Conservation (phyloP, 2,797 vertebrate species). For the Oryzias dopingdopingensis region DNA sequence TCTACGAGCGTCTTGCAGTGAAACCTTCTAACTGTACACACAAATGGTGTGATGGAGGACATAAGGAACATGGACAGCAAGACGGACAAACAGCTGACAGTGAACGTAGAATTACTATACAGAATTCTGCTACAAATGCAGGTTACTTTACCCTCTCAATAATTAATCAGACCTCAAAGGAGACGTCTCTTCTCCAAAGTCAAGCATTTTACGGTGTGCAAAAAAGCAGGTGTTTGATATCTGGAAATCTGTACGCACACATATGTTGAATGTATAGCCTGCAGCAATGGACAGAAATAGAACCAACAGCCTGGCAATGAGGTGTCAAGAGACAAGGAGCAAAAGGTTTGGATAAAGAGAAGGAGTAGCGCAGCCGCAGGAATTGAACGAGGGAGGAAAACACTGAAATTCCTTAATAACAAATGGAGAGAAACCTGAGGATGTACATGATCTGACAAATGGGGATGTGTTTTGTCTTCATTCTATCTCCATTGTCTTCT, state of each 20-base stretch:
- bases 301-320: slow-evolving; percentile 74
- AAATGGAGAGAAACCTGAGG: slow-evolving; percentile 55
- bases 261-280: slow-evolving; percentile 73
- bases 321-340: slow-evolving; percentile 72
- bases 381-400: slow-evolving; percentile 56
- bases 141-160: slow-evolving; percentile 13
- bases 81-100: slow-evolving; percentile 29
- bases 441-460: slow-evolving; percentile 68
- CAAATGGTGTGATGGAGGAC: slow-evolving; percentile 48
- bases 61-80: slow-evolving; percentile 23
- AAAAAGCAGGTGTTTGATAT: slow-evolving; percentile 69
- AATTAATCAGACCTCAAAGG: slow-evolving; percentile 20
- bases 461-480: slow-evolving; percentile 73
- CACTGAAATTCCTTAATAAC: slow-evolving; percentile 58
- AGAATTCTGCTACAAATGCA: slow-evolving; percentile 13
- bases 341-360: slow-evolving; percentile 71
- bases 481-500: slow-evolving; percentile 44
- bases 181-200: slow-evolving; percentile 7
- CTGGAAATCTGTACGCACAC: slow-evolving; percentile 65
- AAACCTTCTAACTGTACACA: slow-evolving; percentile 46
- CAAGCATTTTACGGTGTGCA: slow-evolving; percentile 38
- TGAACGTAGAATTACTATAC: slow-evolving; percentile 6
- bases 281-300: slow-evolving; percentile 71
- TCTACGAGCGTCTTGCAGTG: slow-evolving; percentile 39
- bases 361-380: slow-evolving; percentile 52